Conservation (phyloP, 2,888 invertebrate species). For the Mimas tiliae region DNA sequence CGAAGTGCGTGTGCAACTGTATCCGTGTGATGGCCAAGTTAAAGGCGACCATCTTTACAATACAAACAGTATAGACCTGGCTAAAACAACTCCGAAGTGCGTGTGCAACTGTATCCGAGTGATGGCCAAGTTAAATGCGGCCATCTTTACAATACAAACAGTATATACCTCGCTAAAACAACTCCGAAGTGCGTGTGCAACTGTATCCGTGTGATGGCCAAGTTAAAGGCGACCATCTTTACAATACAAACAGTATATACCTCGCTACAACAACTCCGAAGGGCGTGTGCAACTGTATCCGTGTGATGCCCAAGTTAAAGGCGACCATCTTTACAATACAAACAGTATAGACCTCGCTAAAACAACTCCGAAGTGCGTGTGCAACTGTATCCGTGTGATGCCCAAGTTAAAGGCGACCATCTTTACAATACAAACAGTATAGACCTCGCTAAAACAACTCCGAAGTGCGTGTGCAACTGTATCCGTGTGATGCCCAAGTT, state of each 20-base stretch:
- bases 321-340: slow-evolving; percentile 32
- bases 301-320: slow-evolving; percentile 48
- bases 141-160: background rate
- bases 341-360: background rate
- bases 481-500: slow-evolving; percentile 49
- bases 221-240: background rate
- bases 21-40: no score
- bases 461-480: slow-evolving; percentile 46
- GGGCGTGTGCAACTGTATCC: slow-evolving; percentile 45
- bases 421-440: no score
- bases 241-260: background rate
- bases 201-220: slow-evolving; percentile 35
- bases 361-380: slow-evolving; percentile 42
- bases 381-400: slow-evolving; percentile 46
- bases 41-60: no score
- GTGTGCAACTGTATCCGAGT: no score
- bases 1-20: no score
- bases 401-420: slow-evolving; percentile 24
- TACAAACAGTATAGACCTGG: no score
- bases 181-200: slow-evolving; percentile 46
- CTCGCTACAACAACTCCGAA: slow-evolving; percentile 33
- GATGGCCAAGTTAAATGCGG: no score
- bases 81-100: no score
- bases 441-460: slow-evolving; percentile 45
- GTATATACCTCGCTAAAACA: slow-evolving; percentile 26